Conservation (phyloP, 2,113 vertebrate species). For the Pheucticus melanocephalus region DNA sequence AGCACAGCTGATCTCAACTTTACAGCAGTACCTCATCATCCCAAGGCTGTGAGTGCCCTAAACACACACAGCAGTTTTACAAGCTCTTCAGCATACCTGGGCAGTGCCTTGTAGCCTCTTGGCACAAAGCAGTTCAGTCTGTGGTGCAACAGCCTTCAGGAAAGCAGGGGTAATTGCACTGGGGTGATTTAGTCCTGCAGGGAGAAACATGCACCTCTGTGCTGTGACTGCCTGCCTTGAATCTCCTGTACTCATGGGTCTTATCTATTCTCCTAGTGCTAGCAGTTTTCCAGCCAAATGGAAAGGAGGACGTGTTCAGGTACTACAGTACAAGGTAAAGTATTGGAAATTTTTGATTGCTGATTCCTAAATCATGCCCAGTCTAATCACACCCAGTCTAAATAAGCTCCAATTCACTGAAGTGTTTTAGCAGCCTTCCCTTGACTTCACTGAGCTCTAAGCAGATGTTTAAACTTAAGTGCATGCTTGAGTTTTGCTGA, state of each 20-base stretch:
- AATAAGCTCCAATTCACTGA: neutral
- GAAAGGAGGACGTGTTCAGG: neutral
- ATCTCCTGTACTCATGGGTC: neutral
- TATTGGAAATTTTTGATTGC: neutral
- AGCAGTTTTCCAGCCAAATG: neutral
- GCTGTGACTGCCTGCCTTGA: rapidly evolving
- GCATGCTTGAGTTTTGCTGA: slow-evolving; percentile 40
- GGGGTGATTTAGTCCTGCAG: neutral
- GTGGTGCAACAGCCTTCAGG: neutral
- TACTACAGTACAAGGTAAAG: neutral
- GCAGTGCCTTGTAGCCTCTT: neutral
- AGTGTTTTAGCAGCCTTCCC: neutral
- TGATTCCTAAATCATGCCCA: neutral
- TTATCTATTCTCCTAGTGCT: neutral
- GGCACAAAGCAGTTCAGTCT: neutral
- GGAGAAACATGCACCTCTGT: neutral
- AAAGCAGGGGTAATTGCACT: neutral
- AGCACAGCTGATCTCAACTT: neutral
- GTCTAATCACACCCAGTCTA: neutral
- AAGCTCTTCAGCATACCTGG: neutral
- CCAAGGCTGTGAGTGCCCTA: neutral
- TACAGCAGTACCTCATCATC: neutral
- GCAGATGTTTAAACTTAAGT: neutral
- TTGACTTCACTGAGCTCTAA: neutral
- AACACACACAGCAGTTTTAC: neutral